Conservation (phyloP, 2,888 invertebrate genomes). For the Mythimna impura region DNA sequence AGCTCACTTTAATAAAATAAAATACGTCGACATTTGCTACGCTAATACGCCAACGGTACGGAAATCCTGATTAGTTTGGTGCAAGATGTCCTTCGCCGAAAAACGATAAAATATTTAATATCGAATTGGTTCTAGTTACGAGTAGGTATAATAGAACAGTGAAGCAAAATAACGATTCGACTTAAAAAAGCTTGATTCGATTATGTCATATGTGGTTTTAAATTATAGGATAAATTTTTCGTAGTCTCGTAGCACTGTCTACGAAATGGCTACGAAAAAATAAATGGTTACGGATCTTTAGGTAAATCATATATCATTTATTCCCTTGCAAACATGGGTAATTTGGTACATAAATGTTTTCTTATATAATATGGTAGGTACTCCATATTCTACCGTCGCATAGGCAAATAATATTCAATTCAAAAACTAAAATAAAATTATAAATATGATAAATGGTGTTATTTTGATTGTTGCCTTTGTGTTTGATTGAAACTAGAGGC, state of each 20-base stretch:
- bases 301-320: too few species aligned
- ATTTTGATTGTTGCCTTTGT: not conserved
- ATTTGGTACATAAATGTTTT: too few species aligned
- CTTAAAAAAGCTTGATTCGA: not conserved
- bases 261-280: constrained; percentile 21
- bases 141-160: not conserved
- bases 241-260: constrained; percentile 1
- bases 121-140: not conserved
- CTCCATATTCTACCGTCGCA: too few species aligned
- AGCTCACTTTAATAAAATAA: not conserved
- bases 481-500: not conserved
- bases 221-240: not conserved
- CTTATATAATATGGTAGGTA: too few species aligned
- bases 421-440: too few species aligned
- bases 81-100: constrained; percentile 25
- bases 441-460: too few species aligned
- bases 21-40: not conserved
- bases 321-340: too few species aligned
- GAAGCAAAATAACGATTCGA: not conserved
- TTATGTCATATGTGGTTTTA: not conserved
- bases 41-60: not conserved
- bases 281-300: not conserved
- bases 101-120: constrained; percentile 1
- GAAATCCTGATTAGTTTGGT: constrained; percentile 30
- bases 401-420: too few species aligned